Base-by-base conservation (phyloP, 2,888 invertebrate species). In the Pedicia rivosa region DNA sequence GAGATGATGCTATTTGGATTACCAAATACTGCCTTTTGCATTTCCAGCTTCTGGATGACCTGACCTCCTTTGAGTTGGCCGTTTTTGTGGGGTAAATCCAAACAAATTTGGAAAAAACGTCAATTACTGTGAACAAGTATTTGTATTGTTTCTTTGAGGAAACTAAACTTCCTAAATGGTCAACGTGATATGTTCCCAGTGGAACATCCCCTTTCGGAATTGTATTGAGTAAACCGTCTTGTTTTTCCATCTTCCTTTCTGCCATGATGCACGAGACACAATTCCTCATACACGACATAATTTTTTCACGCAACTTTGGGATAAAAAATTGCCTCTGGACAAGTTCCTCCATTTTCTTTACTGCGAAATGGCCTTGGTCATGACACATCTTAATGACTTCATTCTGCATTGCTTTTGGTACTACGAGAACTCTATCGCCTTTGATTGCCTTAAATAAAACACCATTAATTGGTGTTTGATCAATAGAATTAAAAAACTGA, bases 321-420 rank as follows among this genome's bases (percentile, higher is more conserved):
- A n/a, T n/a, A n/a, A 43, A 50, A 36, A 48, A 52, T 8, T 52
- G 46, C 27, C 42, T 40, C 5, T 27, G 40, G 5, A 53, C 30
- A 13, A 50, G 5, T 20, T 48, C 45, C 26, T 36, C 42, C 5
- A 37, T 51, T 28, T 50, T 54, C 16, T 36, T 46, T 17, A 39
- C 44, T 2, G 42, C 44, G 44, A 54, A 55, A 45, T 57, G 55
- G 17, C 57, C 55, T 14, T 41, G 42, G 27, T 51, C 51, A 42
- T 58, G 57, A 1, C 44, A 43, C 24, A 32, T 47, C 31, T 43
- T 44, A 6, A 57, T 56, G 6, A 58, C 45, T 35, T 57, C 48
- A 2, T 27, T 36, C 37, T 53, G 47, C 49, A 60, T 48, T 3
- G 14, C 17, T 25, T 43, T 49, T 2, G 57, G 56, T 12, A 56